Conservation (phyloP, 2,113 vertebrate genomes). For the Passer domesticus region DNA sequence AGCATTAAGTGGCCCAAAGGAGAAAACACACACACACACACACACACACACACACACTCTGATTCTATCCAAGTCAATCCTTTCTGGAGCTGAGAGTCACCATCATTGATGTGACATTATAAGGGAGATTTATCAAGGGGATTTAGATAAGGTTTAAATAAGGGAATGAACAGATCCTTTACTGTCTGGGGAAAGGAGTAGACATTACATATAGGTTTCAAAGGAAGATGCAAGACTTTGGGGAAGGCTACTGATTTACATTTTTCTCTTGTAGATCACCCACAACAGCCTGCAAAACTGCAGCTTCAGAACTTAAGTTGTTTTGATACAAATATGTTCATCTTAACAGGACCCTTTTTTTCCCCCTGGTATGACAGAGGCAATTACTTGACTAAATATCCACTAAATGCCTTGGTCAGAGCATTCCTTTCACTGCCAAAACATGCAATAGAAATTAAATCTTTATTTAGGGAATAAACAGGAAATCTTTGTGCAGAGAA, state of each 20-base stretch:
- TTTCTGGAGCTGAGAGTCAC: conserved; percentile 61
- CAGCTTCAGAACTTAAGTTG: not conserved
- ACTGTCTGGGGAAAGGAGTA: conserved; percentile 31
- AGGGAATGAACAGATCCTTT: conserved; percentile 52
- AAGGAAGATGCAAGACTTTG: not conserved
- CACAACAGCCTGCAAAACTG: not conserved
- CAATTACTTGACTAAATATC: not conserved
- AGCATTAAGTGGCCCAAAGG: not conserved
- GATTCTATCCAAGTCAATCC: not conserved
- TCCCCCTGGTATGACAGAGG: not conserved
- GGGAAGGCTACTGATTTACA: not conserved
- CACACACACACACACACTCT: not conserved
- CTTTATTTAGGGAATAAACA: not conserved
- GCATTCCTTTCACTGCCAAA: conserved; percentile 14
- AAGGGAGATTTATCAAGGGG: conserved; percentile 34
- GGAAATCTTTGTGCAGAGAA: not conserved
- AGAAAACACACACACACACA: not conserved
- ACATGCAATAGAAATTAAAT: conserved; percentile 16
- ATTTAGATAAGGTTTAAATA: conserved; percentile 57
- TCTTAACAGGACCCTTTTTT: not conserved
- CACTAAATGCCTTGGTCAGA: not conserved
- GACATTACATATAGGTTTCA: not conserved
- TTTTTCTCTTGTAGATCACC: not conserved
- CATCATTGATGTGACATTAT: conserved; percentile 27
- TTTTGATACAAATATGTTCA: not conserved